phyloP scores from a whole-genome alignment of 2,113 vertebrate species.

The Tenebrosternarchus preto region DNA sequence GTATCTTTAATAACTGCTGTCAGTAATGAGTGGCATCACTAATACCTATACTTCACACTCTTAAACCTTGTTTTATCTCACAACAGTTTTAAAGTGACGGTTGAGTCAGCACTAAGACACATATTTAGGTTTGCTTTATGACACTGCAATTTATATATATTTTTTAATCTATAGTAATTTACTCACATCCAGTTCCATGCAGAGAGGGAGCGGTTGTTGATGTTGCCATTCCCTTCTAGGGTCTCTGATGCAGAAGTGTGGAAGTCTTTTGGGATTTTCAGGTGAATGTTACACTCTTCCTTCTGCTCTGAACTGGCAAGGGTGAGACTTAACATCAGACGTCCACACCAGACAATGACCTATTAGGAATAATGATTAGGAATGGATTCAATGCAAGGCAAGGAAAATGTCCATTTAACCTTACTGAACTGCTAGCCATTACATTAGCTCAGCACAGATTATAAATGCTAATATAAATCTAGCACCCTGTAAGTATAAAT shows the following conservation, averaged over 20 bases:
- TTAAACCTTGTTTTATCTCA: neutral
- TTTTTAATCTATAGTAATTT: neutral
- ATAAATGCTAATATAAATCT: no score
- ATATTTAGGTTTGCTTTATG: no score
- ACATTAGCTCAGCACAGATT: no score
- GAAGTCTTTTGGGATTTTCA: slow-evolving; percentile 21
- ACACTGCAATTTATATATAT: neutral
- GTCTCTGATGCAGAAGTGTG: neutral
- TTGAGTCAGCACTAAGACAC: no score
- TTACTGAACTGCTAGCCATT: no score
- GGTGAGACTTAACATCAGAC: slow-evolving; percentile 44
- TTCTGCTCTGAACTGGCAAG: neutral
- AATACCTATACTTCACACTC: no score
- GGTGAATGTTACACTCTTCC: slow-evolving; percentile 28
- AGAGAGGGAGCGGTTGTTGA: slow-evolving; percentile 68
- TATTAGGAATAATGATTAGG: slow-evolving; percentile 38
- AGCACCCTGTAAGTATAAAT: no score
- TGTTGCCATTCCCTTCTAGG: slow-evolving; percentile 54
- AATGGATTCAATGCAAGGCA: neutral
- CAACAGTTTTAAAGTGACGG: neutral
- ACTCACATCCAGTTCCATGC: slow-evolving; percentile 73
- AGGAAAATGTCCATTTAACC: no score
- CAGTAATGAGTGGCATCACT: neutral
- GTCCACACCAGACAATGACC: slow-evolving; percentile 56
- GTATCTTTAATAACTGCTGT: no score